Evolutionary conservation across 2,888 invertebrate genomes (phyloP).

Genomic region (Microctonus aethiopoides): DNA sequence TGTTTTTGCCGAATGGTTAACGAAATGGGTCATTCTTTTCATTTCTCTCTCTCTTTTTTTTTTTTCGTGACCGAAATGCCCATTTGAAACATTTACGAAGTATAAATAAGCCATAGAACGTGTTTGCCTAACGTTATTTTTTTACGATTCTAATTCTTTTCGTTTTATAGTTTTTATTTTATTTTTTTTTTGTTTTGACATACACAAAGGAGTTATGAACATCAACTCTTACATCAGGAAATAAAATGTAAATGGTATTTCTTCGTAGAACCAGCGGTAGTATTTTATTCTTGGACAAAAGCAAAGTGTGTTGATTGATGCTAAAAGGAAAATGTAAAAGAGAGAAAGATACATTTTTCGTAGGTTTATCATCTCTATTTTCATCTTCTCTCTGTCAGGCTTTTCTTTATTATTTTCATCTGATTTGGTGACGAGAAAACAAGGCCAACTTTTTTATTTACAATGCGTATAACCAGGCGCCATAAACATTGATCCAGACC

Average conservation of each 20-base stretch:
- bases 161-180: neutral
- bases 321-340: neutral
- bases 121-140: neutral
- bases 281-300: neutral
- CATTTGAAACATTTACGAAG: neutral
- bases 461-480: constrained; percentile 31
- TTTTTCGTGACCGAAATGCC: neutral
- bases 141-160: neutral
- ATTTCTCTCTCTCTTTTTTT: neutral
- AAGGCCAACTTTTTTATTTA: neutral
- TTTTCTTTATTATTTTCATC: too few species aligned
- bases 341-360: neutral
- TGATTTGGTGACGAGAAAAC: constrained; percentile 8
- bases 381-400: neutral
- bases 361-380: neutral
- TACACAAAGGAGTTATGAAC: neutral
- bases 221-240: neutral
- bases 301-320: neutral
- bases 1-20: constrained; percentile 15
- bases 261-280: neutral
- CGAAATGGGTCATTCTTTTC: constrained; percentile 24
- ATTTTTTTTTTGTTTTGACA: neutral
- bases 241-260: neutral
- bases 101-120: neutral
- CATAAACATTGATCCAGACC: constrained; percentile 41